phyloP scores from a whole-genome alignment of 1,140 invertebrate genomes.

The Bombus pascuorum region DNA sequence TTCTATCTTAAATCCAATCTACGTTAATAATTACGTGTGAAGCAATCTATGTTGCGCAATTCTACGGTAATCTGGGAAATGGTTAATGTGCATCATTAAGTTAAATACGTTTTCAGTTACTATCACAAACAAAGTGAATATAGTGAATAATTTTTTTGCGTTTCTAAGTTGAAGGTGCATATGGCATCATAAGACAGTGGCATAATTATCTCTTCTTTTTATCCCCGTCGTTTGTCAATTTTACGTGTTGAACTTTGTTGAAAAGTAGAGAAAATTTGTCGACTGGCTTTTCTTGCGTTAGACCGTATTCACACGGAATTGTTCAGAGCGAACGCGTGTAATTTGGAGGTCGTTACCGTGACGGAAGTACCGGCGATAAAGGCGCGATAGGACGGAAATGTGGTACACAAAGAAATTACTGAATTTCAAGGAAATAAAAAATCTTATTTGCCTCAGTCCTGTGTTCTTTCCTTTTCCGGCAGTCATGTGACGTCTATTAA shows the following conservation, averaged over 20 bases:
- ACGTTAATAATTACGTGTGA: background rate
- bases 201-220: background rate
- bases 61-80: background rate
- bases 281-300: background rate
- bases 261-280: background rate
- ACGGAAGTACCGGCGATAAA: conserved; percentile 15
- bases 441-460: no score
- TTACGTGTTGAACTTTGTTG: background rate
- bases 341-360: conserved; percentile 26
- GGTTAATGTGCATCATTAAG: background rate
- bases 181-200: background rate
- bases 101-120: background rate
- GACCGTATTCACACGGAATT: background rate
- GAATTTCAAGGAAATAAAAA: conserved; percentile 5
- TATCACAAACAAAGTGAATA: background rate
- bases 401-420: background rate
- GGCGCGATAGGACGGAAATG: conserved; percentile 20
- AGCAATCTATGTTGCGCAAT: background rate
- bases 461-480: no score
- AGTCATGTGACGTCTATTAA: no score
- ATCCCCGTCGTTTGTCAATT: background rate
- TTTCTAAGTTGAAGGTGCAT: background rate
- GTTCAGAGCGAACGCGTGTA: conserved; percentile 5
- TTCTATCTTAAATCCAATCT: background rate
- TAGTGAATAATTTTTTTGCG: background rate